A percentile compares a stretch with the other conserved stretches of the same genome.
Evolutionary conservation across 2,113 vertebrate genomes (phyloP).

Genomic region (Microtus ochrogaster): DNA sequence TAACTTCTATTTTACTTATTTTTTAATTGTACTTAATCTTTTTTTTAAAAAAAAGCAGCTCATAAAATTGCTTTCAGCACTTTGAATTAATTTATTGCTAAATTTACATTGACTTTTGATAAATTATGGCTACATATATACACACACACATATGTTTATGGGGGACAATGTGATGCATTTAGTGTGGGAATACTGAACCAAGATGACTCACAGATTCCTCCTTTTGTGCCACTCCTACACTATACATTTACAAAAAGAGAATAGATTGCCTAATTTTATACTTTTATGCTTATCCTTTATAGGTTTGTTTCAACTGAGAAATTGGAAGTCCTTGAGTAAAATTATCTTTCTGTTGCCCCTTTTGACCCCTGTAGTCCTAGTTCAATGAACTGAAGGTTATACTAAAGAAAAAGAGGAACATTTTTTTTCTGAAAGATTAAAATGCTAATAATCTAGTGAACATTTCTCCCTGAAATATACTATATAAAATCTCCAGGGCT

Average conservation of each 20-base stretch:
- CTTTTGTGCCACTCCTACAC: background rate
- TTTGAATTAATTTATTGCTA: background rate
- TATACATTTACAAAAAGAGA: background rate
- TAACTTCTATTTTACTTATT: background rate
- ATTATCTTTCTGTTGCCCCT: background rate
- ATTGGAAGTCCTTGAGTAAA: background rate
- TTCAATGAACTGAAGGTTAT: background rate
- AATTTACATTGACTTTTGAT: background rate
- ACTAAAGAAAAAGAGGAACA: background rate
- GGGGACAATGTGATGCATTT: background rate
- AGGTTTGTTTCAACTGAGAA: background rate
- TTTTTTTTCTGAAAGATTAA: background rate
- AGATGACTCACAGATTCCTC: background rate
- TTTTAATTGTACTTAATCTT: background rate
- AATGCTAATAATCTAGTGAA: background rate
- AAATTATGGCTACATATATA: background rate
- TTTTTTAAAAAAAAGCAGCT: background rate
- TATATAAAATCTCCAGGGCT: background rate
- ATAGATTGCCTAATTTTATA: background rate
- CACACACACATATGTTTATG: background rate
- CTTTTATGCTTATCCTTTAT: background rate
- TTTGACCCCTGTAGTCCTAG: background rate
- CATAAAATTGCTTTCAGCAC: background rate
- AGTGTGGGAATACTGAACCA: background rate
- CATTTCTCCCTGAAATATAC: background rate